Conservation (phyloP, 2,888 invertebrate genomes). For the Halictus ligatus region DNA sequence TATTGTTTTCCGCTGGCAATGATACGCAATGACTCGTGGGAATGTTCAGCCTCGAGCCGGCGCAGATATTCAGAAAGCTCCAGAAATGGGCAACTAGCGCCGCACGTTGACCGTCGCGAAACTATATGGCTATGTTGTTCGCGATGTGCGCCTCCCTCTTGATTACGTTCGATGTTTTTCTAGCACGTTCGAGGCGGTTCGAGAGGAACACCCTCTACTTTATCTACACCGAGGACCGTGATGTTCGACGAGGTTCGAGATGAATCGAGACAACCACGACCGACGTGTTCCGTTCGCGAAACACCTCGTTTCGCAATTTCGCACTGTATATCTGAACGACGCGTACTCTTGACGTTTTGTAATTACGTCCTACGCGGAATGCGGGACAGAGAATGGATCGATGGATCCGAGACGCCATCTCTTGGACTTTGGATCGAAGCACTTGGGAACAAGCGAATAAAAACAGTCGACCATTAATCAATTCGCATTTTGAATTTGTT, state of each 20-base stretch:
- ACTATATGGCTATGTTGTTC: slow-evolving; percentile 34
- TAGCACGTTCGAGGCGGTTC: slow-evolving; percentile 50
- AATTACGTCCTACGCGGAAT: neutral
- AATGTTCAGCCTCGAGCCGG: slow-evolving; percentile 64
- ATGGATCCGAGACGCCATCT: neutral
- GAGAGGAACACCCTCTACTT: neutral
- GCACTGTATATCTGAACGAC: neutral
- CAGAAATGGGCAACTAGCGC: slow-evolving; percentile 73
- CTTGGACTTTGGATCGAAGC: neutral
- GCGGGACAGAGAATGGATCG: neutral
- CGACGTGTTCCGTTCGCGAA: neutral
- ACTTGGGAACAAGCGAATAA: neutral
- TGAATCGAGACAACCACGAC: neutral
- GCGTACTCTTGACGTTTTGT: neutral
- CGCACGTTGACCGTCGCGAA: slow-evolving; percentile 41
- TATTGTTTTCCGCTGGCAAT: slow-evolving; percentile 38
- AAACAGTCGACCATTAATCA: neutral
- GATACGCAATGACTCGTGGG: slow-evolving; percentile 58
- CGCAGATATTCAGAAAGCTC: slow-evolving; percentile 73
- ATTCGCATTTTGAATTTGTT: neutral
- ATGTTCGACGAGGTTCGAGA: neutral
- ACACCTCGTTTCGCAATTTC: slow-evolving; percentile 1
- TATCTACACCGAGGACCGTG: neutral
- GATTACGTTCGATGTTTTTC: slow-evolving; percentile 45
- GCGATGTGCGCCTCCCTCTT: neutral